These are phyloP conservation scores for Actinia tenebrosa DNA, from an alignment of 64 coral and sea anemone genomes.

Conservation along the genomic window DNA sequence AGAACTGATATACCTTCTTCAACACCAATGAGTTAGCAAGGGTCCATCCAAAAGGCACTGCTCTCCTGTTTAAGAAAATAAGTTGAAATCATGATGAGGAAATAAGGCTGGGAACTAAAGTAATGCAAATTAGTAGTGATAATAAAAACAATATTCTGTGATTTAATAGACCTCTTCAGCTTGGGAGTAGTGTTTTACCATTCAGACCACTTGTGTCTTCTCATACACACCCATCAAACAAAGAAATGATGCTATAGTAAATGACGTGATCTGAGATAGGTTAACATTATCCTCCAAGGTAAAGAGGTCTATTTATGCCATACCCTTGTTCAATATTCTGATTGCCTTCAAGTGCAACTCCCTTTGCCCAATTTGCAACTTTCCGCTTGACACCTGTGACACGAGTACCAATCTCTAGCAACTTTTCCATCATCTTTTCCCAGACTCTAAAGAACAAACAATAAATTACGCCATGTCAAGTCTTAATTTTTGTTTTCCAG, in stretches of 20 bases:
- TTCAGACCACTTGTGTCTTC: no score
- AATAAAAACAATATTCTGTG: not conserved
- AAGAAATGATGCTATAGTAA: no score
- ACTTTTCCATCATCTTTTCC: constrained; percentile 96
- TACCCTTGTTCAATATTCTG: constrained; percentile 89
- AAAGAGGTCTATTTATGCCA: not conserved
- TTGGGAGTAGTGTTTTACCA: no score
- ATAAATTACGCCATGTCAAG: no score
- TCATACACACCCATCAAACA: no score
- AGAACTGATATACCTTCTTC: constrained; percentile 69
- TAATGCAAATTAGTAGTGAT: not conserved
- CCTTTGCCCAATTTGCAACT: constrained; percentile 80
- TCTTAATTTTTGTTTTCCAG: no score
- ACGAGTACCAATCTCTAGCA: constrained; percentile 60
- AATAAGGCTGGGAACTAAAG: not conserved
- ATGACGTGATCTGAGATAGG: no score
- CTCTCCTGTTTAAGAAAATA: constrained; percentile 15
- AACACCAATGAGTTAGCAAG: constrained; percentile 66
- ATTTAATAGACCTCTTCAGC: no score
- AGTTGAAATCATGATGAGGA: no score
- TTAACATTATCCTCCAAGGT: not conserved
- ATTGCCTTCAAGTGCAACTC: constrained; percentile 72
- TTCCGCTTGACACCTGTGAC: constrained; percentile 85
- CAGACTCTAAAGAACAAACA: constrained; percentile 48
- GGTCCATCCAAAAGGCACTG: constrained; percentile 85